Evolutionary conservation across 2,888 invertebrate species (phyloP).

Genomic region (Tetropium fuscum): DNA sequence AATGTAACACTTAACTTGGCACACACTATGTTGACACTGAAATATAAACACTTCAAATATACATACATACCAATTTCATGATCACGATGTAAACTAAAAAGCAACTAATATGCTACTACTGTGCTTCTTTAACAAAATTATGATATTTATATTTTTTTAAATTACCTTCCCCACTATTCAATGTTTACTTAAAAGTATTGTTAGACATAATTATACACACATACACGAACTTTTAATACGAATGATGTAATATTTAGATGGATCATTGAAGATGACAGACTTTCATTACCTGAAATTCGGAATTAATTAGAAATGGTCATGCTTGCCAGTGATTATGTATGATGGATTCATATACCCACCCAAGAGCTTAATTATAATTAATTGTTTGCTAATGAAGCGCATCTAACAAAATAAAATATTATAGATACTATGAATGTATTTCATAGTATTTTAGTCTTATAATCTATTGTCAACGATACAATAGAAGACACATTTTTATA

Average conservation of each 20-base stretch:
- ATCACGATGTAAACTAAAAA: conserved; percentile 23
- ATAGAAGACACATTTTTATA: too few species aligned
- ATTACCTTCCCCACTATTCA: conserved; percentile 22
- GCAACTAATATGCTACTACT: too few species aligned
- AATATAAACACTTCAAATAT: background rate
- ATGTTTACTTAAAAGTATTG: conserved; percentile 21
- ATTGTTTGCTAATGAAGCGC: too few species aligned
- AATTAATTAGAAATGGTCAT: conserved; percentile 6
- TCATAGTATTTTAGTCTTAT: too few species aligned
- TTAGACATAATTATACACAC: conserved; percentile 29
- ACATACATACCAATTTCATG: conserved; percentile 38
- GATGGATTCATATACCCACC: too few species aligned
- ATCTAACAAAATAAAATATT: too few species aligned
- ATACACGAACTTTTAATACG: conserved; percentile 32
- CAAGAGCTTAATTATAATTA: too few species aligned
- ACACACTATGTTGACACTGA: background rate
- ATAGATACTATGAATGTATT: too few species aligned
- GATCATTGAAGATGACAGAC: conserved; percentile 24
- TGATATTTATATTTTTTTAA: conserved; percentile 37
- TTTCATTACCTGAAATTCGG: conserved; percentile 14
- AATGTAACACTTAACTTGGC: too few species aligned
- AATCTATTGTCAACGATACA: too few species aligned
- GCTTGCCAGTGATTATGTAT: background rate
- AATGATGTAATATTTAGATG: conserved; percentile 28
- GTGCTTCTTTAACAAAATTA: conserved; percentile 16